These are phyloP conservation scores for Sebastolobus altivelis DNA, from an alignment of 2,797 vertebrate genomes.

Conservation along the genomic window DNA sequence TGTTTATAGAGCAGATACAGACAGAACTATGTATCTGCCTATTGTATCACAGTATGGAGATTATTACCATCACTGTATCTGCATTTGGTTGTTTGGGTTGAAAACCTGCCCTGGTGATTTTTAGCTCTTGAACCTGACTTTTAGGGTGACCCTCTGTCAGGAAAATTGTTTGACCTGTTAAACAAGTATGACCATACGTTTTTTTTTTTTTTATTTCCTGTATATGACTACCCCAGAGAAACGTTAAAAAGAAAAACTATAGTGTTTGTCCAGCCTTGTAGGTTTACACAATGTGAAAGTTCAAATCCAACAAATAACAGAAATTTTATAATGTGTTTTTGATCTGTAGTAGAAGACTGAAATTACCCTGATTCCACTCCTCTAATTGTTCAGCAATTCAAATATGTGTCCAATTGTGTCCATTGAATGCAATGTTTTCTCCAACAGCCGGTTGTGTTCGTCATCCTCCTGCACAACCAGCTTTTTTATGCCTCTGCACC, in stretches of 20 bases:
- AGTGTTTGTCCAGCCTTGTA: not conserved
- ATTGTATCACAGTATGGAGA: not conserved
- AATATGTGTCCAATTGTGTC: not conserved
- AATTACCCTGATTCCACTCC: not conserved
- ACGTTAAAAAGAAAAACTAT: not conserved
- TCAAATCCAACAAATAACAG: not conserved
- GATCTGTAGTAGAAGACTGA: not conserved
- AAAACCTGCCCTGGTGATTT: not conserved
- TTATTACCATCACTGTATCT: not conserved
- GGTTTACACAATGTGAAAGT: not conserved
- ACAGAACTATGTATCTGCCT: not conserved
- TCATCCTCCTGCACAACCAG: not conserved
- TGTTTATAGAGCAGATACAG: slow-evolving; percentile 8
- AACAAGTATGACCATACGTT: no score
- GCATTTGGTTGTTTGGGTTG: not conserved
- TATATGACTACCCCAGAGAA: not conserved
- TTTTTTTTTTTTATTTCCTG: no score
- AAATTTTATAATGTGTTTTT: not conserved
- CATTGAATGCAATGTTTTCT: not conserved
- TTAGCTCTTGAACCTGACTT: not conserved
- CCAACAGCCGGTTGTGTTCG: not conserved
- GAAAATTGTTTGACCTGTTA: no score
- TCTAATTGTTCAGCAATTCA: not conserved
- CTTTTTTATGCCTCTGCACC: not conserved
- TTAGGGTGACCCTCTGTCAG: not conserved